A percentile compares a stretch with the other conserved stretches of the same genome.
phyloP scores from a whole-genome alignment of 2,797 vertebrate genomes.

The Pipistrellus pygmaeus region DNA sequence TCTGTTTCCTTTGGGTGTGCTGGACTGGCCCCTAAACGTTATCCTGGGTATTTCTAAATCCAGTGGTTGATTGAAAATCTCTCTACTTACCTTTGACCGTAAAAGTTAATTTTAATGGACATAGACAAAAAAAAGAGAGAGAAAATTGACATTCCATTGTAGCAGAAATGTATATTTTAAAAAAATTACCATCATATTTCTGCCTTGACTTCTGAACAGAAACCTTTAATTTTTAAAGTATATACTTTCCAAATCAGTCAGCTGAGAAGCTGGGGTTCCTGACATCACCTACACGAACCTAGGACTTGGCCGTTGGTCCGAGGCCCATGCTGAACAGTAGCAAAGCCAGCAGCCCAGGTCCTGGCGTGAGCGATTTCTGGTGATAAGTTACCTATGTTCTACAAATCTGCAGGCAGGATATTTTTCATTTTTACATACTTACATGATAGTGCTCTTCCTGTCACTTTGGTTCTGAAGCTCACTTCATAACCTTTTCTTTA shows the following conservation, averaged over 20 bases:
- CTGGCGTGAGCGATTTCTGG: neutral
- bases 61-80: neutral
- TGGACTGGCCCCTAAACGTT: neutral
- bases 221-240: slow-evolving; percentile 25
- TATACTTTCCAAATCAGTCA: neutral
- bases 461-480: slow-evolving; percentile 27
- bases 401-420: neutral
- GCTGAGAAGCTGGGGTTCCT: neutral
- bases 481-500: slow-evolving; percentile 32
- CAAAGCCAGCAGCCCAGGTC: neutral
- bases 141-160: neutral
- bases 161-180: slow-evolving; percentile 15
- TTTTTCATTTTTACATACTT: neutral
- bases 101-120: slow-evolving; percentile 21
- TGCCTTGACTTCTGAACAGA: slow-evolving; percentile 28
- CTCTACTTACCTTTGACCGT: neutral
- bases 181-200: neutral
- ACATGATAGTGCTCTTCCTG: slow-evolving; percentile 2
- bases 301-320: neutral
- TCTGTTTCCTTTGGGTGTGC: neutral
- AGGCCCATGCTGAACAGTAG: neutral
- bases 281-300: neutral
- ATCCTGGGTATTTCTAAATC: neutral
- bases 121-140: neutral
- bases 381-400: neutral